A percentile compares a stretch with the other conserved stretches of the same genome.
phyloP scores from a whole-genome alignment of 2,113 vertebrate species.

The Thalassarche chlororhynchos region DNA sequence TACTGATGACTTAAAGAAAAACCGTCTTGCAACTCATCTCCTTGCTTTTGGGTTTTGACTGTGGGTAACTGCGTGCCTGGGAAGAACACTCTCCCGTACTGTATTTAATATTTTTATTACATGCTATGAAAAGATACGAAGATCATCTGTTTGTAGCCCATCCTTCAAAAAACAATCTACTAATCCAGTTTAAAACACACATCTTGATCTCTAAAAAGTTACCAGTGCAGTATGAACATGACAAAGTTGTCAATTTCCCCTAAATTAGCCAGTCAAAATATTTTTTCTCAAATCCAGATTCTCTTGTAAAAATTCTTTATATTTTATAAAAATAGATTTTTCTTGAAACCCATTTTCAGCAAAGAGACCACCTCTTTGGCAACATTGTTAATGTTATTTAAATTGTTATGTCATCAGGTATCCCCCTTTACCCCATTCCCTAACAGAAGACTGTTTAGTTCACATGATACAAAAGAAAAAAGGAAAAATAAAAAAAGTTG shows the following conservation, averaged over 20 bases:
- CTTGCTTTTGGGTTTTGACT: constrained; percentile 99
- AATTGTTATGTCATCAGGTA: constrained; percentile 99
- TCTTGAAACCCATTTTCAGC: constrained; percentile 99
- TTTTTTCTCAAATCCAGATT: constrained; percentile 99
- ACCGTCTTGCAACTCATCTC: constrained; percentile 97
- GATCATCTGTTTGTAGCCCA: constrained; percentile 98
- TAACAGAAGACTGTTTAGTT: constrained; percentile 98
- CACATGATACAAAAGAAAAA: constrained; percentile 92
- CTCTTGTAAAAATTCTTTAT: constrained; percentile 99
- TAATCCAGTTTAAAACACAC: constrained; percentile 98
- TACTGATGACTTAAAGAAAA: constrained; percentile 98
- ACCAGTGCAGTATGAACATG: constrained; percentile 99
- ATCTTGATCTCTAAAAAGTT: constrained; percentile 99
- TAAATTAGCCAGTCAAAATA: constrained; percentile 99
- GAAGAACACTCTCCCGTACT: constrained; percentile 94
- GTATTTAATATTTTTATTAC: constrained; percentile 95
- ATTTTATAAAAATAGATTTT: constrained; percentile 99
- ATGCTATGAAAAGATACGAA: constrained; percentile 99
- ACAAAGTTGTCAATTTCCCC: constrained; percentile 98
- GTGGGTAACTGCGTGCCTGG: constrained; percentile 94
- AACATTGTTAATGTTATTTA: constrained; percentile 98
- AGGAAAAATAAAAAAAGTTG: constrained; percentile 86
- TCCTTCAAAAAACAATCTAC: constrained; percentile 99
- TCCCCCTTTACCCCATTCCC: constrained; percentile 92
- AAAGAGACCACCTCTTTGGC: constrained; percentile 99